Evolutionary conservation across 2,113 vertebrate species (phyloP).

Genomic region (Hylia prasina): DNA sequence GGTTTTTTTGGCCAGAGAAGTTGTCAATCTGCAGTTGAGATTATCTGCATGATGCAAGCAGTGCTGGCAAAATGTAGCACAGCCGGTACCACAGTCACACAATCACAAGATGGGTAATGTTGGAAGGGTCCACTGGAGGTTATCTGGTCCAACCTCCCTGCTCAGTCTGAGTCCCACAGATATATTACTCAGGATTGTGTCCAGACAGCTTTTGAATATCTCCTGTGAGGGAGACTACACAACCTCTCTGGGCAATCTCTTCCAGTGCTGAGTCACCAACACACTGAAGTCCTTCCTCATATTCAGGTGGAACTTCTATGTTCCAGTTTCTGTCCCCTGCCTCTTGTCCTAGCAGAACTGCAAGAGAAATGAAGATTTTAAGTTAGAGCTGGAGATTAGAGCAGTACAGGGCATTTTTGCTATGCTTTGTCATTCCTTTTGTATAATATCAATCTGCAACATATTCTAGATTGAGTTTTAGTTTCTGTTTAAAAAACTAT

Average conservation of each 20-base stretch:
- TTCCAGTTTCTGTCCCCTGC: neutral
- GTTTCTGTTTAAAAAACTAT: neutral
- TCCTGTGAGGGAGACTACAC: neutral
- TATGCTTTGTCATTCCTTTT: neutral
- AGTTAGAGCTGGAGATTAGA: neutral
- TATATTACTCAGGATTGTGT: neutral
- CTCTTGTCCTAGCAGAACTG: neutral
- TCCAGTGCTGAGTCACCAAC: neutral
- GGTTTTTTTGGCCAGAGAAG: neutral
- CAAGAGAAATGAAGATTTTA: neutral
- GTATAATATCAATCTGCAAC: neutral
- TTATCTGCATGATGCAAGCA: neutral
- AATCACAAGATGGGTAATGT: neutral
- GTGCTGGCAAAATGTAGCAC: neutral
- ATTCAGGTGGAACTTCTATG: neutral
- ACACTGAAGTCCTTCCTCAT: neutral
- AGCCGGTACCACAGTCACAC: neutral
- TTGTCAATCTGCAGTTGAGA: neutral
- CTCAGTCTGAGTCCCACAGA: neutral
- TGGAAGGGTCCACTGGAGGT: neutral
- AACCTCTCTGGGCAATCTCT: neutral
- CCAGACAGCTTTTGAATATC: neutral
- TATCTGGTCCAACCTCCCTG: neutral
- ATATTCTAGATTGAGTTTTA: neutral
- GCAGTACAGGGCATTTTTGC: neutral